Percentiles rank a stretch among this genome's conserved stretches.
phyloP scores from a whole-genome alignment of 92 coral and sea anemone species.

The Palythoa heliodiscus region DNA sequence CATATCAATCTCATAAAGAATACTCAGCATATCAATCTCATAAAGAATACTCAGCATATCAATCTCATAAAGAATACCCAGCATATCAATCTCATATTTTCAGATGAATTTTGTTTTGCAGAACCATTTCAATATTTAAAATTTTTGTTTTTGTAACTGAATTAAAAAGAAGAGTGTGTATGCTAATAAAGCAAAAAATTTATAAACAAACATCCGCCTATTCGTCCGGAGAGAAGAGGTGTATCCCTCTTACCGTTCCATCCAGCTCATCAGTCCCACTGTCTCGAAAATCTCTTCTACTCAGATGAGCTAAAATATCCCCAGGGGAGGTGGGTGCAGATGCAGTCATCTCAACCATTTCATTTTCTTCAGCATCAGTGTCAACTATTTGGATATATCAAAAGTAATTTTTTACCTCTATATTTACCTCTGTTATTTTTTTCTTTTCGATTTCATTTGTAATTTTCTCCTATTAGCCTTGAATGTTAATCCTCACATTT shows the following conservation, averaged over 20 bases:
- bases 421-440: no score
- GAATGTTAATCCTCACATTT: no score
- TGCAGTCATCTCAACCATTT: slow-evolving; percentile 44
- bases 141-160: no score
- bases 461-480: no score
- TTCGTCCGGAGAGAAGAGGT: not conserved
- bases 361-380: slow-evolving; percentile 36
- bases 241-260: slow-evolving; percentile 25
- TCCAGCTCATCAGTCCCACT: slow-evolving; percentile 23
- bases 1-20: no score
- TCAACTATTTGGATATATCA: slow-evolving; percentile 1
- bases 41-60: no score
- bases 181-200: no score
- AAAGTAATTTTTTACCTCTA: not conserved
- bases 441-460: no score
- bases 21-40: no score
- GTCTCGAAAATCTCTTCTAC: not conserved
- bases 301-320: slow-evolving; percentile 6
- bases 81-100: not conserved
- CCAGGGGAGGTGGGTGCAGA: slow-evolving; percentile 37
- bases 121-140: no score
- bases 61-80: not conserved
- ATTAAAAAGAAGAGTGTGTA: no score
- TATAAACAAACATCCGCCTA: not conserved
- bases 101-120: no score